Evolutionary conservation across 2,797 vertebrate species (phyloP).

Genomic region (Macropus fuliginosus): DNA sequence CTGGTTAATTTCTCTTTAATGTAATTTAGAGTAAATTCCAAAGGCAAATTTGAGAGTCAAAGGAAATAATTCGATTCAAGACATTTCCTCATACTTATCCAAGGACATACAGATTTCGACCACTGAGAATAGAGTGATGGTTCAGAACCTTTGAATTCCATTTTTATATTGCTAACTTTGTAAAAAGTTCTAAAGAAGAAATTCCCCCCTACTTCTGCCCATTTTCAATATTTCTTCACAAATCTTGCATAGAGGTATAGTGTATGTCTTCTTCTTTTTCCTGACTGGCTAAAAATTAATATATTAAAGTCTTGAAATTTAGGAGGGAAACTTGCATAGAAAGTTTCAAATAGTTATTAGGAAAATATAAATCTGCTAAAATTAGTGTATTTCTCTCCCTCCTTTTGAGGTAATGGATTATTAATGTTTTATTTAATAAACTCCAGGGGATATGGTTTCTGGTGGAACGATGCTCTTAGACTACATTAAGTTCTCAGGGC

Average conservation of each 20-base stretch:
- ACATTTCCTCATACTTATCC: background rate
- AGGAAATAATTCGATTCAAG: background rate
- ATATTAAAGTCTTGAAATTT: background rate
- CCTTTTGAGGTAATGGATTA: background rate
- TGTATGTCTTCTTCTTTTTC: background rate
- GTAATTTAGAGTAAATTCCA: background rate
- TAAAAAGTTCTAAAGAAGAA: background rate
- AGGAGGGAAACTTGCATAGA: background rate
- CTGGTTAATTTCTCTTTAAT: background rate
- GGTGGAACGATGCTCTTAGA: background rate
- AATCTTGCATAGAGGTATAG: background rate
- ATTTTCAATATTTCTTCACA: background rate
- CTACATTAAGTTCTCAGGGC: background rate
- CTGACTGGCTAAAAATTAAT: background rate
- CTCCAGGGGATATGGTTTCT: background rate
- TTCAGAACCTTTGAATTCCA: background rate
- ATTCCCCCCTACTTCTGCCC: background rate
- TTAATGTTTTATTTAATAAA: background rate
- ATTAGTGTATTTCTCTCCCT: background rate
- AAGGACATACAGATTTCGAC: background rate
- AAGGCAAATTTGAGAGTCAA: background rate
- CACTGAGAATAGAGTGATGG: background rate
- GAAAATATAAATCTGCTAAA: background rate
- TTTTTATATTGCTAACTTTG: background rate
- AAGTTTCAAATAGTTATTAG: background rate